phyloP scores from a whole-genome alignment of 2,797 vertebrate genomes.

The Aselliscus stoliczkanus region DNA sequence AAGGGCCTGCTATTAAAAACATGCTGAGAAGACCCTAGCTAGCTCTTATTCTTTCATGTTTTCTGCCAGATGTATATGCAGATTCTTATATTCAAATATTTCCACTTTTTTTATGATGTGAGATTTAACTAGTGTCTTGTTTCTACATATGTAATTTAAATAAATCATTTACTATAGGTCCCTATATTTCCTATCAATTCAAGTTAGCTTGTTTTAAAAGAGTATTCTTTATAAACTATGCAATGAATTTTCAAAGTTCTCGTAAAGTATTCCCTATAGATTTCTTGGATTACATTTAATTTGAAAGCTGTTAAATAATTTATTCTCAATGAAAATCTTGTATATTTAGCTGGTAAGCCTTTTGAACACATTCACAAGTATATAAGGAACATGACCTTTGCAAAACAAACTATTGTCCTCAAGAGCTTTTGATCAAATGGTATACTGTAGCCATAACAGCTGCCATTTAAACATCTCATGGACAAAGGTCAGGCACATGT shows the following conservation, averaged over 20 bases:
- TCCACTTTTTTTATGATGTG: neutral
- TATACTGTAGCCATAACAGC: slow-evolving; percentile 72
- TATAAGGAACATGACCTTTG: slow-evolving; percentile 77
- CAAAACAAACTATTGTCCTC: slow-evolving; percentile 71
- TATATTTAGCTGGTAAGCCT: slow-evolving; percentile 72
- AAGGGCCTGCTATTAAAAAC: neutral
- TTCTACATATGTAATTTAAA: neutral
- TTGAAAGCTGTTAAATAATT: slow-evolving; percentile 56
- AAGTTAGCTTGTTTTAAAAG: slow-evolving; percentile 31
- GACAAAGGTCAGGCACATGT: slow-evolving; percentile 56
- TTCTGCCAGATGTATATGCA: neutral
- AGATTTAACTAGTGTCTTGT: neutral
- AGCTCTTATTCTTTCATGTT: neutral
- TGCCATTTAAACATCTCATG: slow-evolving; percentile 78
- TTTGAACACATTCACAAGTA: slow-evolving; percentile 68
- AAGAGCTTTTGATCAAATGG: slow-evolving; percentile 71
- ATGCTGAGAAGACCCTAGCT: neutral
- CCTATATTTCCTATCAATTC: neutral
- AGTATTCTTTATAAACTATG: slow-evolving; percentile 5
- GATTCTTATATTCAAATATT: neutral
- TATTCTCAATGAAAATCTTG: slow-evolving; percentile 65
- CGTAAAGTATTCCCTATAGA: neutral
- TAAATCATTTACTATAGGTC: neutral
- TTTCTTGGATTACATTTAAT: slow-evolving; percentile 50
- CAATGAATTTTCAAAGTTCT: slow-evolving; percentile 41